Evolutionary conservation across 2,113 vertebrate species (phyloP), one percentile per base, ranked within the genome.

Genomic region (Fukomys damarensis): DNA sequence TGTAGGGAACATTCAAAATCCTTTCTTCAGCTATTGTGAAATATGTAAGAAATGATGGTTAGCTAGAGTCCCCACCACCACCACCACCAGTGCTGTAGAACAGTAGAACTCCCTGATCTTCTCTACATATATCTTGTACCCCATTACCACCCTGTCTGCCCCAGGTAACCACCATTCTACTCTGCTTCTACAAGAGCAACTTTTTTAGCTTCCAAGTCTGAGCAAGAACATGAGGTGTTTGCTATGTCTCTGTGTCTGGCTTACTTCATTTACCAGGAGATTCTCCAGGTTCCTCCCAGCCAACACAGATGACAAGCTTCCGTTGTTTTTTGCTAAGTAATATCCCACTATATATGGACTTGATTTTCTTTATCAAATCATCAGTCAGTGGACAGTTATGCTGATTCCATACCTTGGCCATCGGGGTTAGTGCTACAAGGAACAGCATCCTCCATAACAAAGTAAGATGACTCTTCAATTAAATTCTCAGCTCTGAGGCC

Each of bases 391-490:
- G 24, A 41, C 20, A 38, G 38, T 72, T 41, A 26, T 20, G 20
- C 68, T 72, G 22, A 24, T 72, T 70, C 38, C 22, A 12, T 26
- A 22, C 12, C 70, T 43, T 43, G 20, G 41, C 70, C 70, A 74
- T 12, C 43, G 70, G 5, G 38, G 38, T 38, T 24, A 72, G 20
- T 72, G n/a, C 68, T 72, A 38, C n/a, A 38, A 70, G 68, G n/a
- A 43, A 22, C 65, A 13, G 12, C 20, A 5, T 7, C 66, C 58
- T 28, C 59, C 30, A 16, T 5, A 56, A 58, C 77, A n/a, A 24
- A 56, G 26, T 30, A 6, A 41, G 12, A 74, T 12, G 46, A n/a
- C 35, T 9, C 32, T 89, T 30, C 0, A 0, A 7, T 20, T n/a
- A 24, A 61, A 49, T 72, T 59, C 32, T 32, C 59, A 5, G 76